Evolutionary conservation across 2,888 invertebrate genomes (phyloP).

Genomic region (Electrophaes corylata): DNA sequence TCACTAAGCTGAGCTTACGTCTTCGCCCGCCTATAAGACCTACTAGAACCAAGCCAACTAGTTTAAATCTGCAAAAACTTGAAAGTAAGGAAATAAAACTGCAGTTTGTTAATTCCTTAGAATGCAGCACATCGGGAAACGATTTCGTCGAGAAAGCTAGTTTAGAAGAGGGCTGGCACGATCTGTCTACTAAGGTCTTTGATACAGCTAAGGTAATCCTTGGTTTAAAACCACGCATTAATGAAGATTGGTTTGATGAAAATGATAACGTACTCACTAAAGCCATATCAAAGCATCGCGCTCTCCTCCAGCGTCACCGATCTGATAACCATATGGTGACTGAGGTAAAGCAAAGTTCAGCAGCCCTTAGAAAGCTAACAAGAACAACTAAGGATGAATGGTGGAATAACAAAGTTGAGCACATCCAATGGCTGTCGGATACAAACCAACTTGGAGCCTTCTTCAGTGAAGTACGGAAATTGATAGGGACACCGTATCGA

Average conservation of each 20-base stretch:
- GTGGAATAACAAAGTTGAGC: background rate
- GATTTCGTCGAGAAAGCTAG: too few species aligned
- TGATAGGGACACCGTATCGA: too few species aligned
- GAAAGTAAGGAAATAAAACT: too few species aligned
- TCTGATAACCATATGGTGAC: background rate
- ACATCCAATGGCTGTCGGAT: conserved; percentile 3
- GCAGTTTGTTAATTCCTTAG: too few species aligned
- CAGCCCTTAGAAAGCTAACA: background rate
- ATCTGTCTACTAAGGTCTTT: background rate
- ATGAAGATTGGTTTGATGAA: background rate
- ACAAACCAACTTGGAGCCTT: conserved; percentile 8
- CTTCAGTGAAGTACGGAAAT: conserved; percentile 3
- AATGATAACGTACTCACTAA: background rate
- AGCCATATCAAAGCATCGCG: background rate
- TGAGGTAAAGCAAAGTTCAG: background rate
- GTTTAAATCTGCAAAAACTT: too few species aligned
- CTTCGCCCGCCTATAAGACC: background rate
- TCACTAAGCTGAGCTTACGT: background rate
- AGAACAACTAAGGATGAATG: background rate
- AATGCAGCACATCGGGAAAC: too few species aligned
- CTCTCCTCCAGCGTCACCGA: too few species aligned
- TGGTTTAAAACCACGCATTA: background rate
- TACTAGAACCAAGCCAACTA: too few species aligned
- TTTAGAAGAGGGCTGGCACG: too few species aligned
- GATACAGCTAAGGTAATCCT: too few species aligned